Conservation (phyloP, 1,140 invertebrate genomes). For the Drosophila arawakana region DNA sequence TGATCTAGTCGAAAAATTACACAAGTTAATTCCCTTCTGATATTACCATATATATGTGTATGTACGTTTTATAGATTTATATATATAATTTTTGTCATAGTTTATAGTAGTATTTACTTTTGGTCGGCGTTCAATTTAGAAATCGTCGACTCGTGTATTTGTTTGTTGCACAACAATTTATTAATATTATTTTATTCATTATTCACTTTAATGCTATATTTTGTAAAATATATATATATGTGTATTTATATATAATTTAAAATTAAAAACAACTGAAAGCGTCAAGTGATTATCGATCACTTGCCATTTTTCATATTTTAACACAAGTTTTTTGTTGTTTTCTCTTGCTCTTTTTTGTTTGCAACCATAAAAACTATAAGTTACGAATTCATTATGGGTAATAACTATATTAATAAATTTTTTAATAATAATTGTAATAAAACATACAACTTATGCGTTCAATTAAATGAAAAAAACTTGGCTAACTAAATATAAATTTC, state of each 20-base stretch:
- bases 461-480: constrained; percentile 51
- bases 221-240: constrained; percentile 15
- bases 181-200: constrained; percentile 48
- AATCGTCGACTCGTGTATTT: constrained; percentile 12
- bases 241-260: constrained; percentile 49
- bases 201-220: constrained; percentile 53
- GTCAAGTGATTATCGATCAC: constrained; percentile 49
- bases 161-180: constrained; percentile 58
- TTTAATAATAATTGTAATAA: constrained; percentile 27
- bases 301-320: constrained; percentile 29
- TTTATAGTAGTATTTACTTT: constrained; percentile 35
- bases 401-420: constrained; percentile 15
- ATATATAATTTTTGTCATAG: too few relatives aligned
- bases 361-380: constrained; percentile 27
- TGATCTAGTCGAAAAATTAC: constrained; percentile 76
- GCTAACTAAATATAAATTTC: constrained; percentile 71
- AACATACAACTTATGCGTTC: constrained; percentile 32
- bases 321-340: constrained; percentile 36
- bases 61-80: too few relatives aligned
- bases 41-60: too few relatives aligned
- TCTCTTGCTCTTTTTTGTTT: constrained; percentile 10
- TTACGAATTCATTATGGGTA: constrained; percentile 35
- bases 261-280: constrained; percentile 76
- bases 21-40: constrained; percentile 31
- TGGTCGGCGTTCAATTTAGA: constrained; percentile 51